Percentiles rank a stretch among this genome's conserved stretches.
These are phyloP conservation scores for Epinephelus moara DNA, from an alignment of 2,113 vertebrate species.

Conservation along the genomic window DNA sequence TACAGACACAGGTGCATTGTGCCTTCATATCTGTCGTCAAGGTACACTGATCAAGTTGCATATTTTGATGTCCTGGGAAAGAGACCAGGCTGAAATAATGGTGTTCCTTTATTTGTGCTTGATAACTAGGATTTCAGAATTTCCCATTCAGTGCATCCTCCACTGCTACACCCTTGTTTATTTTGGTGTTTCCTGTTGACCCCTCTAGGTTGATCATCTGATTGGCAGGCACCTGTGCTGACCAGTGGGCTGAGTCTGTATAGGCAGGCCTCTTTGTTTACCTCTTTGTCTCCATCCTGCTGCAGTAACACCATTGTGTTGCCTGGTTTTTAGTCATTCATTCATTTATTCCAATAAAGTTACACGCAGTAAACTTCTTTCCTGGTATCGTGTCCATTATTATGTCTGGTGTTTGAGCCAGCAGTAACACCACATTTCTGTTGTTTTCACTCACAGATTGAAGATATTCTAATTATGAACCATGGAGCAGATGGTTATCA, in stretches of 20 bases:
- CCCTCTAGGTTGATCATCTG: background rate
- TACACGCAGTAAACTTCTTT: background rate
- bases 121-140: background rate
- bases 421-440: background rate
- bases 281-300: background rate
- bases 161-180: background rate
- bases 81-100: background rate
- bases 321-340: background rate
- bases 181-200: background rate
- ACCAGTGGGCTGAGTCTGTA: background rate
- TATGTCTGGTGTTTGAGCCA: background rate
- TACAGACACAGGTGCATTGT: no score
- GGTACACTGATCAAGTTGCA: no score
- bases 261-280: background rate
- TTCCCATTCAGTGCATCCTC: background rate
- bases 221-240: background rate
- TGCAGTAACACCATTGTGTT: background rate
- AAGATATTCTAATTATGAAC: background rate
- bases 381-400: background rate
- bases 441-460: background rate
- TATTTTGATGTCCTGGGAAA: no score
- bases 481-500: background rate
- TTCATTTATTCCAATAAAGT: background rate
- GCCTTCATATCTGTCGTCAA: no score
- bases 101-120: background rate